Evolutionary conservation across 2,113 vertebrate species (phyloP), one percentile per base, ranked within the genome.

Genomic region (Zosterops borbonicus): DNA sequence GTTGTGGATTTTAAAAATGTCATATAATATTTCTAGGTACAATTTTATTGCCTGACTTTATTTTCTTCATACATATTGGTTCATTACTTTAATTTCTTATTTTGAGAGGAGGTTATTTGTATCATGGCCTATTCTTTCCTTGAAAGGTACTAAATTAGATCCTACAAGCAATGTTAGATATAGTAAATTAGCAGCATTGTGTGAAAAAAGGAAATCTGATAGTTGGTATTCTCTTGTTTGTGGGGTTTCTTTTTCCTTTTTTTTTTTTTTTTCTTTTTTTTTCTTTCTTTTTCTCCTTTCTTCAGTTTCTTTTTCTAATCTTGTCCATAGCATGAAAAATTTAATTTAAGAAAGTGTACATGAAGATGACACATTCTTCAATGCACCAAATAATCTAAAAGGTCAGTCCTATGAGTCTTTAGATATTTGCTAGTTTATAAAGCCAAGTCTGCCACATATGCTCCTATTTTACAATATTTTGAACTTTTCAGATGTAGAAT

Each of bases 391-490:
- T 12, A 7, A 3, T 77, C 63, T 53, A 55, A 89, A 86, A 73
- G 35, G 1, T 29, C 15, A 79, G 24, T 24, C 4, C 9, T 69
- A 3, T 8, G 10, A 39, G 11, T n/a, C 14, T 74, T 84, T 33
- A 60, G 23, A 46, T 71, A 86, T 39, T 29, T 83, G 8, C 20
- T 85, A 35, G 49, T 58, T 80, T 77, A 50, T 90, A 92, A 94
- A 74, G 42, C 21, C 4, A 85, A 67, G 14, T 58, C 14, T 83
- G 9, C 44, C 17, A 63, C 91, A 75, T 63, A 80, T 33, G 6
- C 11, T 31, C 9, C 2, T 75, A 81, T 89, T 78, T 79, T 76
- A 87, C 21, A 42, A 20, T 20, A 76, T 89, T 82, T 77, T 29
- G 1, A 56, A 80, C 74, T 94, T 96, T 70, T 78, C 9, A 49